phyloP scores from a whole-genome alignment of 1,140 invertebrate species.

The Stegodyphus mimosarum region DNA sequence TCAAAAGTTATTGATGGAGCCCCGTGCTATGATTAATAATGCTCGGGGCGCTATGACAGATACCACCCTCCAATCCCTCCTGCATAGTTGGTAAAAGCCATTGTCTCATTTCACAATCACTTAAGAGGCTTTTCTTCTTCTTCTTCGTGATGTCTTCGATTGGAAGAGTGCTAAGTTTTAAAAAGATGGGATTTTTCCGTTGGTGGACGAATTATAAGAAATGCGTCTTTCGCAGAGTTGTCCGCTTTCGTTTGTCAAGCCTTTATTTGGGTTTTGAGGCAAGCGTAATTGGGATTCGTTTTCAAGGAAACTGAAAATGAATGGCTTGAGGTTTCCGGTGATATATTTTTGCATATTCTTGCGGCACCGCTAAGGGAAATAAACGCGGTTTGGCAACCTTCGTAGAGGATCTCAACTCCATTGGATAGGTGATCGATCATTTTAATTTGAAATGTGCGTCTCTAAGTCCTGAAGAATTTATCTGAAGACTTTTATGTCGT shows the following conservation, averaged over 20 bases:
- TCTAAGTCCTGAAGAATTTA: no score
- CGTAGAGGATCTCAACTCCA: not conserved
- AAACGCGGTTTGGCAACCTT: not conserved
- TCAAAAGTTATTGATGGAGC: constrained; percentile 58
- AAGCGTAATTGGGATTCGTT: constrained; percentile 21
- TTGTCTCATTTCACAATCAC: constrained; percentile 58
- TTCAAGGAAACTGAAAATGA: not conserved
- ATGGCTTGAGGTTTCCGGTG: not conserved
- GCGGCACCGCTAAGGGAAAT: not conserved
- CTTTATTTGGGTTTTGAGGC: constrained; percentile 40
- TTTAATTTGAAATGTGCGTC: no score
- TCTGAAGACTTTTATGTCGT: no score
- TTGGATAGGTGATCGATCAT: no score
- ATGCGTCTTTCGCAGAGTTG: not conserved
- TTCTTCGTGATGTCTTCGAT: not conserved
- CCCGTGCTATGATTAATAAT: constrained; percentile 46
- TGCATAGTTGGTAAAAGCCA: constrained; percentile 33
- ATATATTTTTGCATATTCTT: not conserved
- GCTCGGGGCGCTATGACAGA: constrained; percentile 48
- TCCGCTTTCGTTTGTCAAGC: constrained; percentile 27
- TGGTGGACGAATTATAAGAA: not conserved
- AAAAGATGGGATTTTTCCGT: not conserved
- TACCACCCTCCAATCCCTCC: not conserved
- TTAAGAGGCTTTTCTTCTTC: constrained; percentile 40
- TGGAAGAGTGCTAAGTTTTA: not conserved